Evolutionary conservation across 2,888 invertebrate genomes (phyloP).

Genomic region (Rhamnusium bicolor): DNA sequence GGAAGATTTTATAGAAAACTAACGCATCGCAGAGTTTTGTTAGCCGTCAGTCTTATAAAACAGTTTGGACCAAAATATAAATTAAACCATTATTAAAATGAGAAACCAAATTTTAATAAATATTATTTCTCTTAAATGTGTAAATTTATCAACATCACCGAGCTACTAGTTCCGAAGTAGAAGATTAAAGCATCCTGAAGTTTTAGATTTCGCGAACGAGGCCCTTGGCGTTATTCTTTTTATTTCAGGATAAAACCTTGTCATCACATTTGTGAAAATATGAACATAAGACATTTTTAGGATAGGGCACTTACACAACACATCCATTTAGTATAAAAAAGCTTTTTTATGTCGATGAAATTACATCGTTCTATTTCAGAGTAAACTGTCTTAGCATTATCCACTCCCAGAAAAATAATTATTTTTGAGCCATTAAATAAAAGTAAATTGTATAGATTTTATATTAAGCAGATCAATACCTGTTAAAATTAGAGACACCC

Average conservation of each 20-base stretch:
- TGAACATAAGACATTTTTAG: neutral
- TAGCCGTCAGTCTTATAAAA: too few relatives aligned
- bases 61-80: too few relatives aligned
- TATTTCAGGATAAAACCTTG: neutral
- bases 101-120: too few relatives aligned
- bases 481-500: neutral
- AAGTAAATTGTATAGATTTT: neutral
- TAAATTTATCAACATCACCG: too few relatives aligned
- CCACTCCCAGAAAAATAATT: neutral
- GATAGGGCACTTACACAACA: neutral
- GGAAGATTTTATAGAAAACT: neutral
- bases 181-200: neutral
- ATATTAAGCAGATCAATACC: neutral
- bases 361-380: neutral
- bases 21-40: neutral
- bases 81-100: too few relatives aligned
- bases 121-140: too few relatives aligned
- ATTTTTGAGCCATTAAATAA: neutral
- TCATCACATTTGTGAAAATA: neutral
- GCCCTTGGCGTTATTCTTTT: neutral
- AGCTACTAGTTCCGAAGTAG: neutral
- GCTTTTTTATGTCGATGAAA: neutral
- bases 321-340: neutral
- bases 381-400: neutral
- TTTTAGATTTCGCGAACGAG: neutral